These are phyloP conservation scores for Pocillopora verrucosa DNA, from an alignment of 64 coral and sea anemone genomes.

Conservation along the genomic window DNA sequence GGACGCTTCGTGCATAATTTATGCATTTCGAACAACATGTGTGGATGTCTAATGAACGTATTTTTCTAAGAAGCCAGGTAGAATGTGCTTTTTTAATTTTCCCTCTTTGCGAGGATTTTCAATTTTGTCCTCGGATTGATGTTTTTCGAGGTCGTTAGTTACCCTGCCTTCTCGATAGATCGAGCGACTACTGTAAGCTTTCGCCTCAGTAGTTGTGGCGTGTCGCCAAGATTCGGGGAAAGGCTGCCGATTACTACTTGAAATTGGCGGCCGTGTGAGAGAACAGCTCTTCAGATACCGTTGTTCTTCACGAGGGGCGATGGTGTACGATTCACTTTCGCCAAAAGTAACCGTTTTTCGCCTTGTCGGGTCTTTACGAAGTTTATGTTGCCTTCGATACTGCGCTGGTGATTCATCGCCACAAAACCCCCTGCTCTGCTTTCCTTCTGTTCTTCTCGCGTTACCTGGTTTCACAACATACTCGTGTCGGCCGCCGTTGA, in stretches of 20 bases:
- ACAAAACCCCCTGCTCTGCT: background rate
- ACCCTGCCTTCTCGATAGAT: background rate
- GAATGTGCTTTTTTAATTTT: background rate
- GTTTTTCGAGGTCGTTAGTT: background rate
- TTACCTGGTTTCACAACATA: background rate
- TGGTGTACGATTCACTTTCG: slow-evolving; percentile 26
- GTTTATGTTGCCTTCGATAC: background rate
- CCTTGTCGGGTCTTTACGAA: slow-evolving; percentile 27
- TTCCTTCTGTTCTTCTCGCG: background rate
- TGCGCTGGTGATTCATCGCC: background rate
- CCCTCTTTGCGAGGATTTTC: slow-evolving; percentile 8
- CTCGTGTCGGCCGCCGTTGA: slow-evolving; percentile 36
- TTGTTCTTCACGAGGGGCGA: slow-evolving; percentile 13
- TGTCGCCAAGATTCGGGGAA: background rate
- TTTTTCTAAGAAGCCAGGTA: slow-evolving; percentile 8
- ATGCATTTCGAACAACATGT: background rate
- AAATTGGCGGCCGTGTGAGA: background rate
- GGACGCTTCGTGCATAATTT: slow-evolving; percentile 31
- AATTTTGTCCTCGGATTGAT: background rate
- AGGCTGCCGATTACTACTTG: background rate
- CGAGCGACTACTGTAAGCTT: background rate
- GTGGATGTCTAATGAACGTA: background rate
- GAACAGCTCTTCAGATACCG: background rate
- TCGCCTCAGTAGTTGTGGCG: background rate
- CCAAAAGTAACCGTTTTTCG: slow-evolving; percentile 73